Evolutionary conservation across 2,888 invertebrate genomes (phyloP), one percentile per base, ranked within the genome.

Genomic region (Cheilosia vulpina): DNA sequence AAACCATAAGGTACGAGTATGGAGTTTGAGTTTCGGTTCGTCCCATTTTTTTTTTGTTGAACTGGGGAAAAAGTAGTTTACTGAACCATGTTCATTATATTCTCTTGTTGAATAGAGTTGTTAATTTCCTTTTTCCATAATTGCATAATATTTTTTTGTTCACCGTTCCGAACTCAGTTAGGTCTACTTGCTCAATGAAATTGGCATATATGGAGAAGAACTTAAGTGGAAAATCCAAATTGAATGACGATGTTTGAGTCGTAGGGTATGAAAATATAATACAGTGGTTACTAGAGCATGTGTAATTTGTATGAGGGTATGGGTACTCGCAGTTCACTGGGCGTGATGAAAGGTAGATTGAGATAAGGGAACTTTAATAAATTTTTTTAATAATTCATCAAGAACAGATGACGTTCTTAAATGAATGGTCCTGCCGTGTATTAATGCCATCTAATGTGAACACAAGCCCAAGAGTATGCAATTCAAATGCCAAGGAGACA

Each of bases 1-100:
- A 72, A 53, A n/a, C n/a, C 31, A 57, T 52, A 66, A 34, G 15
- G 19, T 45, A 77, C 45, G 63, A 38, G 45, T 73, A 38, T 2
- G 53, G 45, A 62, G 60, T 60, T 76, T 66, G 73, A 24, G 15
- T 53, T 50, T 41, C 45, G 19, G 27, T n/a, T n/a, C 19, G 21
- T n/a, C 17, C 31, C 27, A 50, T 63, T 5, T 53, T 53, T 13
- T 27, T 60, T 53, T 50, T 72, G 45, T 57, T 55, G 6, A 6
- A 11, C 31, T 9, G 21, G 52, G 21, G 41, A 58, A 65, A 73
- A 77, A 84, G 73, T 75, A 75, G 83, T 84, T 79, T 73, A 79
- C 79, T 75, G 79, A 84, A 75, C 78, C 78, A 73, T 79, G 83
- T 79, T 84, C 83, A 84, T 84, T 79, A 69, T 84, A 73, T 84